Evolutionary conservation across 1,140 invertebrate genomes (phyloP), one percentile per base, ranked within the genome.

Genomic region (Parasteatoda tepidariorum): DNA sequence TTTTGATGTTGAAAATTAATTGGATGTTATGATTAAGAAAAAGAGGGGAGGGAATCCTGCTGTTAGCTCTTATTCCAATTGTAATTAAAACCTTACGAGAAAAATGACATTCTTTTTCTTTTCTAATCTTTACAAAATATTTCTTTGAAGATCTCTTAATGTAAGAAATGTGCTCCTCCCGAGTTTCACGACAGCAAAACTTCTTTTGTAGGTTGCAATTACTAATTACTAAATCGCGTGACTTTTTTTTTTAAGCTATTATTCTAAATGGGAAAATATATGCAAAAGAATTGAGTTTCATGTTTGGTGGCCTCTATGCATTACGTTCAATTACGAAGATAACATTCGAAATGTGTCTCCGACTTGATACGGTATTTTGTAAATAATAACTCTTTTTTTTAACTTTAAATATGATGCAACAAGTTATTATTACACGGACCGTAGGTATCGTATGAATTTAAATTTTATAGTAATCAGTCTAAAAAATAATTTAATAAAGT

Each of bases 1-100:
- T 24, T 7, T 24, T 3, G 11, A 22, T 57, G 3, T 22, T 57
- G 18, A 48, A 34, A 75, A 66, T 66, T 78, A 78, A 78, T 78
- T 66, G 34, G 28, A 26, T 24, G 22, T 61, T 28, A 62, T 75
- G 11, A n/a, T 18, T 4, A 48, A 48, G 38, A 48, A 48, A 9
- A 13, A 48, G 4, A 48, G 9, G 9, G 11, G 30, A 64, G 41
- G 66, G 66, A 75, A 78, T 41, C 13, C 26, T 78, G 28, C n/a
- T 34, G 54, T 24, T 9, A 59, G 30, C 55, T 74, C 62, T 66
- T 54, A 54, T 75, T 75, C 71, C 73, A 15, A 28, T 66, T 66
- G 74, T 78, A 78, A 78, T 78, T 66, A 66, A 78, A 78, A 78
- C 61, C 74, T 66, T 62, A 24, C 22, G 26, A 55, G 74, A 78